These are phyloP conservation scores for Herminia tarsipennalis DNA, from an alignment of 2,888 invertebrate genomes.

Conservation along the genomic window DNA sequence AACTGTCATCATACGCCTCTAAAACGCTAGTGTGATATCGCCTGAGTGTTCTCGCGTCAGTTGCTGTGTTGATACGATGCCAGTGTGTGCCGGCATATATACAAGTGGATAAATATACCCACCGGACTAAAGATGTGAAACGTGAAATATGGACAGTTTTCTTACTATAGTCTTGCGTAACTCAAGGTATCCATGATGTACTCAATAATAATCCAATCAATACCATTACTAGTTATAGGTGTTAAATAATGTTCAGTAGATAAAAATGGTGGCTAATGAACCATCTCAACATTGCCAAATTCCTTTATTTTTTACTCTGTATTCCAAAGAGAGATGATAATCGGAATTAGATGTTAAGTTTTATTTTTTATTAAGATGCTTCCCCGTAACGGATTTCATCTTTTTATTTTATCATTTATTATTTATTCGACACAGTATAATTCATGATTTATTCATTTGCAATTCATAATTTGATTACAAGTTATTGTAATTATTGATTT, in stretches of 20 bases:
- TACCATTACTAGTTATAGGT: constrained; percentile 58
- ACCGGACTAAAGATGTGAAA: constrained; percentile 46
- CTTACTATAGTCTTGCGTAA: constrained; percentile 49
- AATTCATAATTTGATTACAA: background rate
- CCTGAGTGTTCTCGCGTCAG: background rate
- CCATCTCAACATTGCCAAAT: constrained; percentile 70
- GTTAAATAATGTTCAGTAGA: constrained; percentile 57
- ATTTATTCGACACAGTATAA: constrained; percentile 30
- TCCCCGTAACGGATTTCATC: constrained; percentile 17
- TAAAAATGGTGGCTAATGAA: constrained; percentile 60
- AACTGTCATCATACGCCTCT: no score
- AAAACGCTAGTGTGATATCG: no score
- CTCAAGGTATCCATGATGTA: constrained; percentile 56
- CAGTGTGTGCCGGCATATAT: constrained; percentile 11
- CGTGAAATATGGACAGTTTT: constrained; percentile 39
- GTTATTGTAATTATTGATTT: constrained; percentile 2
- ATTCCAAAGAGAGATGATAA: constrained; percentile 77
- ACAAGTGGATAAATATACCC: constrained; percentile 45
- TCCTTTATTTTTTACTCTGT: constrained; percentile 66
- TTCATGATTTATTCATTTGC: background rate
- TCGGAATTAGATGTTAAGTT: constrained; percentile 70
- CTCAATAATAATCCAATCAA: constrained; percentile 53
- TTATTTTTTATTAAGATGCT: constrained; percentile 41
- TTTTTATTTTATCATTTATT: constrained; percentile 11
- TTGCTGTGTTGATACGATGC: background rate